Percentiles rank a stretch among this genome's conserved stretches.
phyloP scores from a whole-genome alignment of 30 jellyfish, hydroid and myxozoan genomes.

The Aurelia aurita region DNA sequence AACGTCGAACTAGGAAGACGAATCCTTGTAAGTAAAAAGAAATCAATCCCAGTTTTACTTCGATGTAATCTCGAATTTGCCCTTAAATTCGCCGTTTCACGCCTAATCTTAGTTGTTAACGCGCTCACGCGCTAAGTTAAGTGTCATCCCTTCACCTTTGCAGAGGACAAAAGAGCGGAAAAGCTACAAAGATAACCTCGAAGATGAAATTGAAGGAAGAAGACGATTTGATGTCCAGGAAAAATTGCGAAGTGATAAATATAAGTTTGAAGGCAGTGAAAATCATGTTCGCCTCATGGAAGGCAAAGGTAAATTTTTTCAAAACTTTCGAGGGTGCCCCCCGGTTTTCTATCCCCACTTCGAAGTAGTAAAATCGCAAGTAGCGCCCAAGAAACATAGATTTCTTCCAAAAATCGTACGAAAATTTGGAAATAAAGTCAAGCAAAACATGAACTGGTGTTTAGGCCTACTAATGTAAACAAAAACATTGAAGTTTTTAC shows the following conservation, averaged over 20 bases:
- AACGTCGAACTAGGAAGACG: slow-evolving; percentile 55
- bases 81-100: slow-evolving; percentile 2
- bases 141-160: slow-evolving; percentile 34
- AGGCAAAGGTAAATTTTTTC: slow-evolving; percentile 75
- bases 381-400: too few species aligned
- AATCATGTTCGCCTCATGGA: slow-evolving; percentile 70
- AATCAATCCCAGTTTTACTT: slow-evolving; percentile 5
- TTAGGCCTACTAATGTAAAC: too few species aligned
- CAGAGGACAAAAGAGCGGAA: slow-evolving; percentile 90
- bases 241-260: slow-evolving; percentile 82
- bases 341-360: slow-evolving; percentile 50
- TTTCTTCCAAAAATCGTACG: too few species aligned
- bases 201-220: slow-evolving; percentile 95
- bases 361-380: too few species aligned
- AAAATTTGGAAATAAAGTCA: too few species aligned
- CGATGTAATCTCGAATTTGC: background rate
- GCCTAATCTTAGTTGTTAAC: background rate
- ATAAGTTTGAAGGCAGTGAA: slow-evolving; percentile 56
- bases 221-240: slow-evolving; percentile 92
- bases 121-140: background rate
- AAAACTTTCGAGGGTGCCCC: slow-evolving; percentile 42
- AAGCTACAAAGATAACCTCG: slow-evolving; percentile 86
- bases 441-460: too few species aligned
- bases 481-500: too few species aligned
- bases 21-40: slow-evolving; percentile 60